Evolutionary conservation across 2,888 invertebrate species (phyloP), one percentile per base, ranked within the genome.

Genomic region (Eupelmus urozonus): DNA sequence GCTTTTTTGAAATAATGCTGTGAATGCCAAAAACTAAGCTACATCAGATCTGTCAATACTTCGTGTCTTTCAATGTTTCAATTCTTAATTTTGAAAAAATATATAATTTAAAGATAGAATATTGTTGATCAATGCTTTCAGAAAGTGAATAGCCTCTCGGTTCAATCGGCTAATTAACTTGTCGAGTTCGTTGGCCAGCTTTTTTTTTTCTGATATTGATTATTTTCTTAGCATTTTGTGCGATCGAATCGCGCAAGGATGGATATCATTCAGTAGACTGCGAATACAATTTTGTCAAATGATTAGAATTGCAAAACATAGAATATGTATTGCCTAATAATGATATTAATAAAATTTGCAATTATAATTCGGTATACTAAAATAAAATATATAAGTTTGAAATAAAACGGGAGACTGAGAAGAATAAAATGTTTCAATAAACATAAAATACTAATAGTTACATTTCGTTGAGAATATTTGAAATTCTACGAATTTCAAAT

Each of bases 151-250:
- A 62, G 40, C 18, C 42, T 23, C 42, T n/a, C 11, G 42, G 40
- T 42, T 62, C 42, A 42, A 62, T 62, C 42, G 13, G 42, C 62
- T 62, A 13, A 62, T 62, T 62, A 23, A 42, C 42, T 42, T 20
- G 42, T 62, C 42, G 40, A 20, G 62, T 62, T 62, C 62, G 62
- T 62, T 62, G 42, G 20, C 62, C 62, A 42, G 42, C 2, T 20
- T 62, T 62, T 42, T 23, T 42, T 18, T 23, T 25, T 34, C 9
- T 34, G 9, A 34, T 34, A 34, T 34, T 34, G 34, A 34, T 34
- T n/a, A 49, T 49, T 49, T 11, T 18, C 18, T 16, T 53, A 53
- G 57, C 29, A n/a, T 16, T 57, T 57, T 57, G 2, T 53, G 1
- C 57, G n/a, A 53, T 2, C 53, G 27, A 57, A 34, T 34, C 9